Percentiles rank a stretch among this genome's conserved stretches.
phyloP scores from a whole-genome alignment of 2,797 vertebrate genomes.

The Lepidocolaptes lacrymiger region DNA sequence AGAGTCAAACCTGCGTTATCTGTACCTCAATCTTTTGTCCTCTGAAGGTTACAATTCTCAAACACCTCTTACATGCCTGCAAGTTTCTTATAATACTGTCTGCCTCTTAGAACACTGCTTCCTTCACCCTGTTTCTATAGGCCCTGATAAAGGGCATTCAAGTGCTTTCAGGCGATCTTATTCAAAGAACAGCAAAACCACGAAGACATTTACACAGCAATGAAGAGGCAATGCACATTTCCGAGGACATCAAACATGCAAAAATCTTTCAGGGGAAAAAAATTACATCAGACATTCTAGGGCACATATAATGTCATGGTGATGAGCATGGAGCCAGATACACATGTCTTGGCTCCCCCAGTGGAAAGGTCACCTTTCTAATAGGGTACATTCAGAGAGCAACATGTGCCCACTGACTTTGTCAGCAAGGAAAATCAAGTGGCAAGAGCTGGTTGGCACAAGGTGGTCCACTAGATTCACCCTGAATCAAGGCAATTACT shows the following conservation, averaged over 20 bases:
- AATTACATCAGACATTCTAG: background rate
- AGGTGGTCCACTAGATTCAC: background rate
- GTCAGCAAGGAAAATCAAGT: too few relatives aligned
- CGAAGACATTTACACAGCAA: background rate
- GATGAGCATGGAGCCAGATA: background rate
- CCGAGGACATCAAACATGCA: background rate
- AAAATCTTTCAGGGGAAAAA: background rate
- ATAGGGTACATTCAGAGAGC: background rate
- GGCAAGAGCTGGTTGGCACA: background rate
- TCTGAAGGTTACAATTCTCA: background rate
- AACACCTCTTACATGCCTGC: background rate
- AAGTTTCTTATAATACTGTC: background rate
- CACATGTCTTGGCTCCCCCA: too few relatives aligned
- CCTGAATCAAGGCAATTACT: background rate
- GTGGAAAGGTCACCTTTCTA: background rate
- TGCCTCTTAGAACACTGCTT: background rate
- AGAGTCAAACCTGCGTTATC: background rate
- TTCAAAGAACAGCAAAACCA: background rate
- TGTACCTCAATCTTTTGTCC: background rate
- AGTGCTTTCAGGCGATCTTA: background rate
- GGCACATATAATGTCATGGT: fast-evolving
- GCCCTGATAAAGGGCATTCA: background rate
- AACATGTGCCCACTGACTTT: background rate
- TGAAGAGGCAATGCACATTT: background rate
- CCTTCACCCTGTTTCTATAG: background rate